Conservation (phyloP, 2,113 vertebrate genomes). For the Amazona vittata region DNA sequence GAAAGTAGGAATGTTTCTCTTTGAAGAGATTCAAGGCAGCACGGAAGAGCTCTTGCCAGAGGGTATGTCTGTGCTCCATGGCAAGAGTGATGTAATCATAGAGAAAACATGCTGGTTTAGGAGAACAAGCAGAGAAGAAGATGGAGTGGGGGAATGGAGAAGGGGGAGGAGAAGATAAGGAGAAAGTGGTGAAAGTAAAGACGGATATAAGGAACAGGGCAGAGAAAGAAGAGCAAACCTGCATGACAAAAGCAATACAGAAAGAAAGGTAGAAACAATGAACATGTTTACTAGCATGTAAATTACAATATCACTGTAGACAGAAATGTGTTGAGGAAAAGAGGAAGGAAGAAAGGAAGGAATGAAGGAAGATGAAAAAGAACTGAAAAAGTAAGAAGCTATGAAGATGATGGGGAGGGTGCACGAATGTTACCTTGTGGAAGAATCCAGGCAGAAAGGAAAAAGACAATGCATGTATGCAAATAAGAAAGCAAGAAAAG, state of each 20-base stretch:
- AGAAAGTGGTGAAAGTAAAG: too few relatives aligned
- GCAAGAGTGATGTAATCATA: fast-evolving
- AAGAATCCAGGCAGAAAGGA: neutral
- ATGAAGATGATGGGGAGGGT: neutral
- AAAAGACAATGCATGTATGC: neutral
- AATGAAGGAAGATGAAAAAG: fast-evolving
- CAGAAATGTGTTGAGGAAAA: neutral
- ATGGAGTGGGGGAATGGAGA: too few relatives aligned
- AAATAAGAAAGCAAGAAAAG: neutral
- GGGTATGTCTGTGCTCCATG: fast-evolving
- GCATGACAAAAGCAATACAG: neutral
- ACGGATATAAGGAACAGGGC: neutral
- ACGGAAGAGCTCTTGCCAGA: neutral
- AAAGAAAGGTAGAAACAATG: too few relatives aligned
- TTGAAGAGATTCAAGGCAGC: fast-evolving
- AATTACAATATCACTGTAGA: fast-evolving
- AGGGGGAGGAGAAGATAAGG: fast-evolving
- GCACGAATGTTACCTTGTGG: neutral
- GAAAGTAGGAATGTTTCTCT: neutral
- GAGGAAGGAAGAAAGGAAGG: fast-evolving
- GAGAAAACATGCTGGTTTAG: fast-evolving
- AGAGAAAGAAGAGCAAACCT: neutral
- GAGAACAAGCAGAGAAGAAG: neutral
- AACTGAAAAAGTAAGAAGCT: fast-evolving
- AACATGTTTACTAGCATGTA: fast-evolving